Evolutionary conservation across 2,113 vertebrate genomes (phyloP).

Genomic region (Oxyruncus cristatus): DNA sequence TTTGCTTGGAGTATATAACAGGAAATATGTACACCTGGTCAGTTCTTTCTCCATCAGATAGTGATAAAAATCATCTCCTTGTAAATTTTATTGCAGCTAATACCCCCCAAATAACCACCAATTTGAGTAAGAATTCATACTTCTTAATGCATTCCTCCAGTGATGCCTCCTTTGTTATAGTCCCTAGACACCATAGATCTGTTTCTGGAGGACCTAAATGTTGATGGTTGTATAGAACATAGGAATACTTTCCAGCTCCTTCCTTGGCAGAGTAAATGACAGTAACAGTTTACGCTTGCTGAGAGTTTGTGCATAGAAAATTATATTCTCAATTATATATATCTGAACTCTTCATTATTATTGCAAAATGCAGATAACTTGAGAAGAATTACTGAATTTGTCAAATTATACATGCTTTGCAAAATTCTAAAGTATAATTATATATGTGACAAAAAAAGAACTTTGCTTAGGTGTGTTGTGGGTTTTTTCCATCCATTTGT

Average conservation of each 20-base stretch:
- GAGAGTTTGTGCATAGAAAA: background rate
- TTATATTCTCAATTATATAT: background rate
- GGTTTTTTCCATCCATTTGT: background rate
- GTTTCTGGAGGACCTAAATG: background rate
- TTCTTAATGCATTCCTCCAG: background rate
- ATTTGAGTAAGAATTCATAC: background rate
- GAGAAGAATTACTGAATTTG: background rate
- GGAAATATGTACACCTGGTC: background rate
- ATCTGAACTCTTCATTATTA: background rate
- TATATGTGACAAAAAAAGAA: background rate
- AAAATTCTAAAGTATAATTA: background rate
- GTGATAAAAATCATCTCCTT: background rate
- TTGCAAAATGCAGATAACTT: background rate
- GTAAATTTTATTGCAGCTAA: background rate
- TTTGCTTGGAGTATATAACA: background rate
- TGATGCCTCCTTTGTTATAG: background rate
- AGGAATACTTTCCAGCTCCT: background rate
- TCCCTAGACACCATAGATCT: background rate
- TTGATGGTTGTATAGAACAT: background rate
- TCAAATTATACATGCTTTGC: background rate
- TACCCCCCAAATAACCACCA: background rate
- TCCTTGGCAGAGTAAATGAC: background rate
- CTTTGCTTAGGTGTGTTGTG: background rate
- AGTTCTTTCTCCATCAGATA: background rate
- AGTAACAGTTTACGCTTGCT: background rate